These are phyloP conservation scores for Notocelia uddmanniana DNA, from an alignment of 2,888 invertebrate genomes.

Conservation along the genomic window DNA sequence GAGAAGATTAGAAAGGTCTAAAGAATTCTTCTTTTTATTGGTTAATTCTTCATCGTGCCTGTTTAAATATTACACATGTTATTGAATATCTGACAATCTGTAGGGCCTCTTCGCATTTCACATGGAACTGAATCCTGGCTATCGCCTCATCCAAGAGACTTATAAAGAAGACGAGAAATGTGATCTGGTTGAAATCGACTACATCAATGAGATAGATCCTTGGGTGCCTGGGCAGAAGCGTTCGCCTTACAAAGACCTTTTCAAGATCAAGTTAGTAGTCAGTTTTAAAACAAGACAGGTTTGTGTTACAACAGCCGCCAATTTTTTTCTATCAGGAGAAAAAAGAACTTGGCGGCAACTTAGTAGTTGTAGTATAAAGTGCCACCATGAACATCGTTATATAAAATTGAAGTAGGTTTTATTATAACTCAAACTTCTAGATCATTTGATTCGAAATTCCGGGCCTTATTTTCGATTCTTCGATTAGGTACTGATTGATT, in stretches of 20 bases:
- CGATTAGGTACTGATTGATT: too few species aligned
- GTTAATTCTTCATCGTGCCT: too few species aligned
- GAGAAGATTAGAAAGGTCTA: conserved; percentile 72
- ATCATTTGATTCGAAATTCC: too few species aligned
- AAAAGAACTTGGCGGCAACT: too few species aligned
- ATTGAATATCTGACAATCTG: conserved; percentile 14
- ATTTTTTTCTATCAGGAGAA: too few species aligned
- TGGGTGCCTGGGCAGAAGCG: conserved; percentile 84
- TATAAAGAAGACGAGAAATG: conserved; percentile 87
- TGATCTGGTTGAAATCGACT: conserved; percentile 85
- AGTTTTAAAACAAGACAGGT: too few species aligned
- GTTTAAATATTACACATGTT: not conserved
- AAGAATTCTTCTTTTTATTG: not conserved
- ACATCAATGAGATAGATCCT: conserved; percentile 82
- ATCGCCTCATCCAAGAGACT: conserved; percentile 85
- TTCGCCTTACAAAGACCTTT: conserved; percentile 82
- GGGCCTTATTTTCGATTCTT: too few species aligned
- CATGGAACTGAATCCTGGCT: conserved; percentile 84
- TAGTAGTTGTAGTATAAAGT: too few species aligned
- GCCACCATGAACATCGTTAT: too few species aligned
- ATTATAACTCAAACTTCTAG: too few species aligned
- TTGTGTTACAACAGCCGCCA: too few species aligned
- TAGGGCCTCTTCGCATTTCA: conserved; percentile 86
- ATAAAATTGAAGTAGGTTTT: too few species aligned
- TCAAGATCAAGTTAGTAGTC: conserved; percentile 81